Percentiles rank a stretch among this genome's conserved stretches.
phyloP scores from a whole-genome alignment of 2,113 vertebrate genomes.

The Protomyctophum bolini region DNA sequence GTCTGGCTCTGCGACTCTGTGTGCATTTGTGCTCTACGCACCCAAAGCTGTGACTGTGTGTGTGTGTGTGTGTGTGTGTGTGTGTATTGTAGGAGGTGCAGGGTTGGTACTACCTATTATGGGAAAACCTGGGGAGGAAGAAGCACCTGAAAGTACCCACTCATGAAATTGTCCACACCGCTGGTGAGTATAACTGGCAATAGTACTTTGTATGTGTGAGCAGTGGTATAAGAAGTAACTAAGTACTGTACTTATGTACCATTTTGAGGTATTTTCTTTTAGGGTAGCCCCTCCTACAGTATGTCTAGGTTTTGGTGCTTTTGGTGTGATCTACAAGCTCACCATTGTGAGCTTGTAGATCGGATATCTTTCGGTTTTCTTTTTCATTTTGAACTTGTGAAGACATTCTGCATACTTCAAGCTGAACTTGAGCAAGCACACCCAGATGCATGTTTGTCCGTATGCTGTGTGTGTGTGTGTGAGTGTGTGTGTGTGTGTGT shows the following conservation, averaged over 20 bases:
- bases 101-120: conserved; percentile 91
- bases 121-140: conserved; percentile 84
- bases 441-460: not conserved
- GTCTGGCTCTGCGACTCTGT: too few species aligned
- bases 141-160: conserved; percentile 89
- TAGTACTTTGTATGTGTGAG: not conserved
- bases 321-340: too few species aligned
- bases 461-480: conserved; percentile 2
- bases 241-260: too few species aligned
- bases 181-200: conserved; percentile 54
- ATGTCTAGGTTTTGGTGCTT: too few species aligned
- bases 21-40: too few species aligned
- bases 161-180: conserved; percentile 51
- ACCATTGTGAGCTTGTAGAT: too few species aligned
- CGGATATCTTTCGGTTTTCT: too few species aligned
- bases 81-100: conserved; percentile 77
- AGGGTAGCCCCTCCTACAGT: too few species aligned
- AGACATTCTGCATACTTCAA: too few species aligned
- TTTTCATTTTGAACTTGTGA: too few species aligned
- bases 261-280: too few species aligned
- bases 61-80: not conserved
- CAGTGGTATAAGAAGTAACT: too few species aligned
- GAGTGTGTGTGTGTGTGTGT: conserved; percentile 2
- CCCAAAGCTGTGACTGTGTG: not conserved
- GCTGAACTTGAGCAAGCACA: not conserved